Base-by-base conservation (phyloP, 2,113 vertebrate genomes). In the Campylomormyrus numenius region DNA sequence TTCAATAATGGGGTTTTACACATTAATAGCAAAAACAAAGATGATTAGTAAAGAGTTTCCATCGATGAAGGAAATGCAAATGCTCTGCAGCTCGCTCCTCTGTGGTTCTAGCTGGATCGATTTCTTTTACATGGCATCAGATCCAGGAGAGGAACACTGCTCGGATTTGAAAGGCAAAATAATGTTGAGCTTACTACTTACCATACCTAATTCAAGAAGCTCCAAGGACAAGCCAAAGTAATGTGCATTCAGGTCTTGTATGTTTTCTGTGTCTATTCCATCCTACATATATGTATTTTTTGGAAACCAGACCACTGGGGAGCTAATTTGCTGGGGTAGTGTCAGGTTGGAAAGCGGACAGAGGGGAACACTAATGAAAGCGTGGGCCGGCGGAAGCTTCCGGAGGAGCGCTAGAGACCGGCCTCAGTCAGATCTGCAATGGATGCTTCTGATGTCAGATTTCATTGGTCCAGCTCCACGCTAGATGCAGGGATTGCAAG, bases 281-380 rank as follows among this genome's bases (percentile, higher is more conserved):
- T 87, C 5, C 27, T n/a, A 31, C 24, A 35, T 53, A 35, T 87
- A n/a, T 56, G 15, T 2, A 35, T 39, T 52, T 52, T 56, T 53
- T 91, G 74, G 90, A 84, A 93, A 91, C 90, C 89, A 87, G 85
- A 90, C 92, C 95, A 92, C 93, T 77, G 84, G 94, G 94, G 93
- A 94, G 91, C 93, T 95, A 93, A 94, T 95, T 95, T 95, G 93
- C 94, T 92, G 90, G 93, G 89, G 21, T 50, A 5, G 90, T 42
- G 88, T 45, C 91, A 91, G 92, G 92, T 91, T 83, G 24, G 94
- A 93, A 93, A 93, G 90, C 5, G 45, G 88, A 91, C 92, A 92
- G 93, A 93, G 93, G 92, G 91, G 90, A 92, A 92, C 92, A 90
- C 92, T 94, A 94, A 94, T 94, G 94, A 94, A 93, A 94, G 91